phyloP scores from a whole-genome alignment of 2,888 invertebrate species.

The Dicycla oo region DNA sequence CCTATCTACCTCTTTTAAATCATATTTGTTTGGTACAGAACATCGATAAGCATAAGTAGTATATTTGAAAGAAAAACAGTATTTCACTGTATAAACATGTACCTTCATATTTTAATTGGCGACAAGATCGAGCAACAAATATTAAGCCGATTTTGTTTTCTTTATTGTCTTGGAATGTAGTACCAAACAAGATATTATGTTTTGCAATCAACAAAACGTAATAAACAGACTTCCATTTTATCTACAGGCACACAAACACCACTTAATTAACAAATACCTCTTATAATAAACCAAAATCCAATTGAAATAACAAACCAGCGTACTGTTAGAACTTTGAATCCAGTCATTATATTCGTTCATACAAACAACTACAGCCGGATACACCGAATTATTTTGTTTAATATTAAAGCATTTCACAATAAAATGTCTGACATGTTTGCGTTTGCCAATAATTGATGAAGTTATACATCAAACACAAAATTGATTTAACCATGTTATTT shows the following conservation, averaged over 20 bases:
- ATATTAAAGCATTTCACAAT: slow-evolving; percentile 19
- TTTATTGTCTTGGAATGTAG: neutral
- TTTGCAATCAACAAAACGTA: neutral
- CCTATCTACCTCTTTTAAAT: slow-evolving; percentile 12
- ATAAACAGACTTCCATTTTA: slow-evolving; percentile 12
- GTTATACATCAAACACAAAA: slow-evolving; percentile 52
- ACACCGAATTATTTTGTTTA: slow-evolving; percentile 40
- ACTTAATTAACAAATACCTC: slow-evolving; percentile 28
- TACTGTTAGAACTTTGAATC: slow-evolving; percentile 25
- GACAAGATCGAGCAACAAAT: neutral
- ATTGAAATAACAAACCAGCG: slow-evolving; percentile 26
- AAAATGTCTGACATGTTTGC: slow-evolving; percentile 48
- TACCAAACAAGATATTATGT: neutral
- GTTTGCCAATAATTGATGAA: slow-evolving; percentile 45
- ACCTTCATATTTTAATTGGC: slow-evolving; percentile 9
- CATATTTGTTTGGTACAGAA: slow-evolving; percentile 3
- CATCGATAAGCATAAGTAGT: neutral
- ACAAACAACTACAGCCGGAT: slow-evolving; percentile 34
- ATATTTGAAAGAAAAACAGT: neutral
- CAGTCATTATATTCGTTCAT: slow-evolving; percentile 25
- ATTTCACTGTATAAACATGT: neutral
- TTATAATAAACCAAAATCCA: slow-evolving; percentile 23
- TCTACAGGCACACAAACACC: slow-evolving; percentile 2
- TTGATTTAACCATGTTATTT: slow-evolving; percentile 49
- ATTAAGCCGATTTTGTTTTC: neutral